Conservation (phyloP, 2,113 vertebrate genomes). For the Dendropsophus ebraccatus region DNA sequence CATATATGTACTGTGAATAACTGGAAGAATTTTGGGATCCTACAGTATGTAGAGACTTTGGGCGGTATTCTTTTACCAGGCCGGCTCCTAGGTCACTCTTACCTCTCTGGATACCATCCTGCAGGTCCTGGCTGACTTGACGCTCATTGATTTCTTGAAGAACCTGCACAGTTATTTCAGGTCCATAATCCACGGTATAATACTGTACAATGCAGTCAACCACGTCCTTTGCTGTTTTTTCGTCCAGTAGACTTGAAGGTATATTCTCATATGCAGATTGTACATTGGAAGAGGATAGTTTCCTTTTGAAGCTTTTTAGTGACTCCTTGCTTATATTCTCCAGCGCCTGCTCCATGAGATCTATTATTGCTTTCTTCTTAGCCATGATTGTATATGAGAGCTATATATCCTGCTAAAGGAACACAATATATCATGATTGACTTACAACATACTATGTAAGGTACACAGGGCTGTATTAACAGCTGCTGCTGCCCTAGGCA, state of each 20-base stretch:
- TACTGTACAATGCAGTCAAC: background rate
- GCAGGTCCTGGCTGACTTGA: background rate
- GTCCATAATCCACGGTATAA: background rate
- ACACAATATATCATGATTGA: background rate
- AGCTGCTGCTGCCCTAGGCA: too few species aligned
- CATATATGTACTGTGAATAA: too few species aligned
- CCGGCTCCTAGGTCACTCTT: background rate
- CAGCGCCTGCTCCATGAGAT: background rate
- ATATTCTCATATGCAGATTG: background rate
- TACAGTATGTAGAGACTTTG: too few species aligned
- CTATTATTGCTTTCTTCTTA: background rate
- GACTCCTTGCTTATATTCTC: background rate
- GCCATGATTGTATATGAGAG: background rate
- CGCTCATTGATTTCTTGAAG: constrained; percentile 4
- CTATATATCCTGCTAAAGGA: background rate
- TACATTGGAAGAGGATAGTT: background rate
- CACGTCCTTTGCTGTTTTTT: background rate
- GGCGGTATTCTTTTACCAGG: too few species aligned
- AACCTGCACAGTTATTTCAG: background rate
- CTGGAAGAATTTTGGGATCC: too few species aligned
- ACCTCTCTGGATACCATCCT: background rate
- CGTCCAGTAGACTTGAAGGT: background rate
- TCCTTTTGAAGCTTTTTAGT: background rate
- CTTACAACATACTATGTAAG: too few species aligned
- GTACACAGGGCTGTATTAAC: too few species aligned